These are phyloP conservation scores for Autographa pulchrina DNA, from an alignment of 2,888 invertebrate genomes.

Conservation along the genomic window DNA sequence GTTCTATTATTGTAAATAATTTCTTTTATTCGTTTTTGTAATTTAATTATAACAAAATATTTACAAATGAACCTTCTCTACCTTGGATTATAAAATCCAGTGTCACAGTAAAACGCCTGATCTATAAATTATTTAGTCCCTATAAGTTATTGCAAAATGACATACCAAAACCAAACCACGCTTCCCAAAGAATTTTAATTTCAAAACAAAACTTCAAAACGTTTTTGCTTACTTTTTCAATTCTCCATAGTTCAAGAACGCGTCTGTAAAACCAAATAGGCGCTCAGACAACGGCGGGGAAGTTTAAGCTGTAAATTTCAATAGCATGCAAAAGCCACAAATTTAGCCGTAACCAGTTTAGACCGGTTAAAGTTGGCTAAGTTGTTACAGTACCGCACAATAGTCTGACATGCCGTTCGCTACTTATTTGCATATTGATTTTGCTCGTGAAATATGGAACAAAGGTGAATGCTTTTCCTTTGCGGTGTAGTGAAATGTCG, in stretches of 20 bases:
- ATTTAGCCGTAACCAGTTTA: conserved; percentile 72
- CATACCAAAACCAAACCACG: conserved; percentile 7
- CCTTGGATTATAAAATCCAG: too few relatives aligned
- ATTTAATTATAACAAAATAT: too few relatives aligned
- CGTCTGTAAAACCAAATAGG: conserved; percentile 64
- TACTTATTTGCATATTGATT: conserved; percentile 81
- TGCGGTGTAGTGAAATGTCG: conserved; percentile 46
- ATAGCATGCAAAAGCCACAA: conserved; percentile 85
- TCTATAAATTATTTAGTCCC: not conserved
- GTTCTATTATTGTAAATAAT: not conserved
- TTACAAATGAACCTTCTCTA: too few relatives aligned
- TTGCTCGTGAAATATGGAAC: conserved; percentile 63
- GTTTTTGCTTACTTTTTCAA: conserved; percentile 40
- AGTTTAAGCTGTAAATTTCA: conserved; percentile 86
- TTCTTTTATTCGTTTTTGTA: not conserved
- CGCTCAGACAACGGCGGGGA: conserved; percentile 73
- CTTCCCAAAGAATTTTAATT: conserved; percentile 27
- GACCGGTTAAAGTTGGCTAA: conserved; percentile 78
- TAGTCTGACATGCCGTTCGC: conserved; percentile 71
- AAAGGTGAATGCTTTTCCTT: conserved; percentile 60
- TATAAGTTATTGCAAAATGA: too few relatives aligned
- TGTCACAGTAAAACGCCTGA: too few relatives aligned
- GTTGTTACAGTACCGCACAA: conserved; percentile 73
- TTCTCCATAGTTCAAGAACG: conserved; percentile 60
- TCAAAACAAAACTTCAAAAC: conserved; percentile 28